Evolutionary conservation across 2,797 vertebrate species (phyloP).

Genomic region (Rhinella marina): DNA sequence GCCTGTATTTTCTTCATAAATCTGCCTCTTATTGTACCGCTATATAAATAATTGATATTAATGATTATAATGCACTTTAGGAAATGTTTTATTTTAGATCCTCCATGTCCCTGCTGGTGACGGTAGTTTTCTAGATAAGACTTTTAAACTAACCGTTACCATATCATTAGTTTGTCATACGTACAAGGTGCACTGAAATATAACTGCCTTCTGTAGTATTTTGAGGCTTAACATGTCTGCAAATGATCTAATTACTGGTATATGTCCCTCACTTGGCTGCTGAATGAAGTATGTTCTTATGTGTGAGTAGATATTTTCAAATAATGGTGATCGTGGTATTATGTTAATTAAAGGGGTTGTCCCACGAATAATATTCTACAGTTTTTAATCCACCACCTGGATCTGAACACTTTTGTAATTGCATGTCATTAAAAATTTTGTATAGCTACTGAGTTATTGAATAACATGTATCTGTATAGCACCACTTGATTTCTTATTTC

Average conservation of each 20-base stretch:
- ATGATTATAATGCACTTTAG: constrained; percentile 3
- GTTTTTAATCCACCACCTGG: too few relatives aligned
- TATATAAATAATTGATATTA: background rate
- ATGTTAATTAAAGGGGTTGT: background rate
- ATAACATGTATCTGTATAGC: too few relatives aligned
- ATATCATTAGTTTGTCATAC: constrained; percentile 1
- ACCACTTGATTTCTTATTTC: too few relatives aligned
- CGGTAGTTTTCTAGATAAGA: background rate
- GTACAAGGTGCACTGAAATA: background rate
- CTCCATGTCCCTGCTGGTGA: background rate
- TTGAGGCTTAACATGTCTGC: background rate
- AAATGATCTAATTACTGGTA: background rate
- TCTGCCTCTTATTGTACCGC: background rate
- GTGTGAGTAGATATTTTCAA: constrained; percentile 3
- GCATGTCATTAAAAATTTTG: too few relatives aligned
- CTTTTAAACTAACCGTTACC: background rate
- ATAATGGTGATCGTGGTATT: background rate
- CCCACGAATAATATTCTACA: background rate
- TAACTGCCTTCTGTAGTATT: constrained; percentile 9
- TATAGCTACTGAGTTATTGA: too few relatives aligned
- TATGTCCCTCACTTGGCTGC: background rate
- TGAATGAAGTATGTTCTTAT: background rate
- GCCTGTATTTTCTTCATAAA: background rate
- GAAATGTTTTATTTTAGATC: constrained; percentile 18
- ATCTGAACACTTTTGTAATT: too few relatives aligned